Evolutionary conservation across 2,113 vertebrate genomes (phyloP), one percentile per base, ranked within the genome.

Genomic region (Ptyas mucosa): DNA sequence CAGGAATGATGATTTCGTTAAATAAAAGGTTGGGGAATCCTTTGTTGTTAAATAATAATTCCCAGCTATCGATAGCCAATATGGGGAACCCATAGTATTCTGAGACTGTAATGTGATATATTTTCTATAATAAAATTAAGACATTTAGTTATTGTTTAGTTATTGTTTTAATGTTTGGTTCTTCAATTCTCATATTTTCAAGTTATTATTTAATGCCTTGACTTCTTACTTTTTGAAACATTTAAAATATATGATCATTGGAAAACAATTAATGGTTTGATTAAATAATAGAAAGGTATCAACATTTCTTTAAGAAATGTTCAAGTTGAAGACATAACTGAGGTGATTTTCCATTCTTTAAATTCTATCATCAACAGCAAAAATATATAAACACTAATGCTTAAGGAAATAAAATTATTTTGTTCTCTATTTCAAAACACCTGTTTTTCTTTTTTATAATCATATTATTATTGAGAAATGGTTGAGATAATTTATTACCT

Each of bases 401-500:
- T 86, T 39, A 12, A 90, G 39, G 29, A 91, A 95, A 91, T 94
- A 90, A 8, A 1, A 34, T 61, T 5, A 21, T 9, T 10, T 81
- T 90, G 49, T 46, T 86, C 0, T 91, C 21, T 64, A 24, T 92
- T 46, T 61, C 69, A 89, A 95, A 58, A 18, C 88, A 89, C 18
- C 5, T 0, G 18, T 92, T 95, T 96, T 7, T 0, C 58, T 26
- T 29, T 91, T 90, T 58, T 92, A 85, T 52, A 18, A 2, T 93
- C 55, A 90, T 93, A 34, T 92, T 75, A 94, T 90, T 89, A 51
- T 86, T 90, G 20, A 89, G 49, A 94, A 95, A 94, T 85, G 87
- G 39, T 64, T 86, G 2, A 93, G 1, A 52, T 92, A 69, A 94
- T 94, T 91, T 94, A 26, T 95, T 92, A 93, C 94, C 94, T 93